Conservation (phyloP, 1,140 invertebrate species). For the Tetramorium parvispinum region DNA sequence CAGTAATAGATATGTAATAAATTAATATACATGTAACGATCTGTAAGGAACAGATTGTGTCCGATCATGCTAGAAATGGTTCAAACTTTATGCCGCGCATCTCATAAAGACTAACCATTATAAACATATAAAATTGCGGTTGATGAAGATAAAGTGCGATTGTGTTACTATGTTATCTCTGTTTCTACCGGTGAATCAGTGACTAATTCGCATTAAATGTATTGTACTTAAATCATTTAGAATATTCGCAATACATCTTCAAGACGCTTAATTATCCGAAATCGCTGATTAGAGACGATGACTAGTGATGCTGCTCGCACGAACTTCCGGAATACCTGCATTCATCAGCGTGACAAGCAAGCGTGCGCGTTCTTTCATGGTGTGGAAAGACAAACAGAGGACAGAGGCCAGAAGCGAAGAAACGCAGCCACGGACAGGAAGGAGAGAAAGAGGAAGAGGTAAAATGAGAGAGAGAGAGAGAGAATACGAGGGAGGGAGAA, state of each 20-base stretch:
- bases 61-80: not conserved
- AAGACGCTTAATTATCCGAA: constrained; percentile 46
- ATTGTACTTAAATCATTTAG: constrained; percentile 13
- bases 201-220: constrained; percentile 11
- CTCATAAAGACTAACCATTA: not conserved
- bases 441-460: constrained; percentile 55
- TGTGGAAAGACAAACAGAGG: constrained; percentile 83
- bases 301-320: constrained; percentile 39
- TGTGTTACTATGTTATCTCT: not conserved
- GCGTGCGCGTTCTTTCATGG: constrained; percentile 76
- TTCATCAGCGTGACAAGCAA: constrained; percentile 62
- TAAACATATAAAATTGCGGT: not conserved
- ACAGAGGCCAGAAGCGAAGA: constrained; percentile 69
- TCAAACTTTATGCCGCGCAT: not conserved
- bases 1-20: not conserved
- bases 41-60: not conserved
- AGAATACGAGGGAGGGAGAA: constrained; percentile 30
- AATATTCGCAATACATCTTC: not conserved
- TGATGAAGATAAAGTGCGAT: not conserved
- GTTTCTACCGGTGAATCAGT: constrained; percentile 1
- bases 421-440: constrained; percentile 59
- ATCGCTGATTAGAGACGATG: constrained; percentile 52
- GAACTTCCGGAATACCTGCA: constrained; percentile 66
- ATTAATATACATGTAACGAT: not conserved
- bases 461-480: constrained; percentile 56